A percentile compares a stretch with the other conserved stretches of the same genome.
Evolutionary conservation across 2,888 invertebrate genomes (phyloP).

Genomic region (Pristionchus arcanus): DNA sequence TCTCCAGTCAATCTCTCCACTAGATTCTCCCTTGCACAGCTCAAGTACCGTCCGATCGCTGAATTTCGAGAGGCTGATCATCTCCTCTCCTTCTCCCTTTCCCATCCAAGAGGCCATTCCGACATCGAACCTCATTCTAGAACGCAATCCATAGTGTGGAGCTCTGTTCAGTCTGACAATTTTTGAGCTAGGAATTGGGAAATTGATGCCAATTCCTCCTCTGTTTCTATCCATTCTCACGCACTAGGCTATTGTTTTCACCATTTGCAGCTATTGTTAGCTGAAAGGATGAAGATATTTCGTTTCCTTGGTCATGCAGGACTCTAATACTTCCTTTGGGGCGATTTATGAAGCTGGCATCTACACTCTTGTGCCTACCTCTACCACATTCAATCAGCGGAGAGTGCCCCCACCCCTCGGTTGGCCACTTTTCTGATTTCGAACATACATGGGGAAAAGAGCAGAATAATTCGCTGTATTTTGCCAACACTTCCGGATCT

Average conservation of each 20-base stretch:
- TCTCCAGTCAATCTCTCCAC: neutral
- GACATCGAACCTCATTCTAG: neutral
- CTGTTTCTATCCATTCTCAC: neutral
- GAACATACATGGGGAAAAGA: neutral
- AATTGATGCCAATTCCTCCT: neutral
- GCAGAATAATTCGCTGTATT: neutral
- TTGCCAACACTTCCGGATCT: conserved; percentile 19
- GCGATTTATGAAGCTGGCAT: neutral
- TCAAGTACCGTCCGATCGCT: neutral
- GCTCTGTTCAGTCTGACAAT: neutral
- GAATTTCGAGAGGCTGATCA: neutral
- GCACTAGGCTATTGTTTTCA: neutral
- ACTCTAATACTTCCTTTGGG: neutral
- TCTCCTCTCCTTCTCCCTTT: neutral
- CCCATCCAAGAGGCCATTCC: neutral
- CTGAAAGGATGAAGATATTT: neutral
- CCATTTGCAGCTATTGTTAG: neutral
- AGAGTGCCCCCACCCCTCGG: neutral
- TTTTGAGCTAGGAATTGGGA: neutral
- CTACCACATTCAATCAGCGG: neutral
- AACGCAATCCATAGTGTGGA: neutral
- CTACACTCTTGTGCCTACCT: neutral
- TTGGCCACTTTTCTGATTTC: neutral
- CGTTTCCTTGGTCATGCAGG: neutral
- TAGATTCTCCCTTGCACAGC: neutral